Evolutionary conservation across 2,888 invertebrate species (phyloP), one percentile per base, ranked within the genome.

Genomic region (Chaetogeoica ovagalla): DNA sequence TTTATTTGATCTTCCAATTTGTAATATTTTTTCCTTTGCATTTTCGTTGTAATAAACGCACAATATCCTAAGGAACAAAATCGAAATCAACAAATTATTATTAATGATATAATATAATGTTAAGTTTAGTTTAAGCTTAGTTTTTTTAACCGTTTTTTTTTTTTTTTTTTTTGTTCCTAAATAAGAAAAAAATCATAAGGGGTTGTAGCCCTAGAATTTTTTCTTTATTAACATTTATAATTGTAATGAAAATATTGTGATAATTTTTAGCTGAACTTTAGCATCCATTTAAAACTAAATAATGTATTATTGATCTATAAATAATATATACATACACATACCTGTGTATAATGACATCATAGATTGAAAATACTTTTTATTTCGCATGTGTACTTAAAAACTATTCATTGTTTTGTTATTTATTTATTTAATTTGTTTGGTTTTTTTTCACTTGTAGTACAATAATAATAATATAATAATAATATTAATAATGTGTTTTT

Each of bases 371-470:
- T 59, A 60, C n/a, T 68, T 55, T 68, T 69, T 13, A 39, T 70
- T 79, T 70, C 55, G 77, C 77, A 79, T 79, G 77, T 62, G 77
- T 79, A 79, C 77, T 79, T 79, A 79, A 69, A 62, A 73, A 73
- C 48, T 63, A n/a, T 62, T 55, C 23, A 55, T 70, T 79, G 77
- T 79, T 77, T 65, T 70, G 70, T 77, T 69, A 69, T 77, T 30
- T 68, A 60, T 75, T 75, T 77, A 69, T 77, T 69, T 77, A 68
- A 69, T 37, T 60, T 9, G 66, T 77, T 68, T 77, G 76, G 69
- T 59, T 77, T 48, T 69, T 70, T 79, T 70, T 70, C 62, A 70
- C 69, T 70, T 63, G 62, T 77, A 79, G 77, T 69, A 79, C 62
- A 70, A 77, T 55, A 66, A 66, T 60, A 76, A 68, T 60, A 30